Base-by-base conservation (phyloP, 2,888 invertebrate species). In the Tupiocoris notatus region DNA sequence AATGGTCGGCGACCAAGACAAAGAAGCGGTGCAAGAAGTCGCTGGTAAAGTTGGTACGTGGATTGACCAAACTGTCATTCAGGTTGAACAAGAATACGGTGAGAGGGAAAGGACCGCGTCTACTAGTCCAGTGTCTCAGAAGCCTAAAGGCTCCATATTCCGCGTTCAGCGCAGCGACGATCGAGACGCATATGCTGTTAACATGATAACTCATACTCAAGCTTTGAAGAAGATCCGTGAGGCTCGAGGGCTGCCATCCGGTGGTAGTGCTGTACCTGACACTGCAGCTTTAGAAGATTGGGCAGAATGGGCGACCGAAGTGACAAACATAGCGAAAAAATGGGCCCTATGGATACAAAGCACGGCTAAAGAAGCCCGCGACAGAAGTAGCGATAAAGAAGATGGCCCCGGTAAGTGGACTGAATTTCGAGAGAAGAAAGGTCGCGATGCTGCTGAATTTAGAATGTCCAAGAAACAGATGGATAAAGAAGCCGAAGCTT, bases 341-440 rank as follows among this genome's bases (percentile, higher is more conserved):
- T 73, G 73, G 73, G 73, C 73, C 3, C 39, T 62, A 22, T 73
- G 73, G 73, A 61, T 73, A 17, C 39, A 73, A 39, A 18, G 39
- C 17, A 73, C 73, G 0, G 63, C 62, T 7, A 6, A 73, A 18
- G 73, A 63, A 54, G 63, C 73, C 0, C 62, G 62, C 21, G 25
- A 39, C 20, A 62, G 39, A 39, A 39, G 73, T 9, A 24, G 54
- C 1, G 21, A 62, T 1, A 54, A 39, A 3, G 1, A n/a, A 7
- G 62, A 63, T 1, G 73, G 62, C 18, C n/a, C n/a, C n/a, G n/a
- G n/a, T n/a, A n/a, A n/a, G n/a, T 62, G 73, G 73, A 16, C n/a
- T 12, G 39, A 73, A 20, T 73, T 73, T 62, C 24, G 21, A 54
- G 73, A 73, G 9, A 73, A 23, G 20, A 61, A 54, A 62, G 22